Evolutionary conservation across 2,888 invertebrate genomes (phyloP), one percentile per base, ranked within the genome.

Genomic region (Epirrhoe tristata): DNA sequence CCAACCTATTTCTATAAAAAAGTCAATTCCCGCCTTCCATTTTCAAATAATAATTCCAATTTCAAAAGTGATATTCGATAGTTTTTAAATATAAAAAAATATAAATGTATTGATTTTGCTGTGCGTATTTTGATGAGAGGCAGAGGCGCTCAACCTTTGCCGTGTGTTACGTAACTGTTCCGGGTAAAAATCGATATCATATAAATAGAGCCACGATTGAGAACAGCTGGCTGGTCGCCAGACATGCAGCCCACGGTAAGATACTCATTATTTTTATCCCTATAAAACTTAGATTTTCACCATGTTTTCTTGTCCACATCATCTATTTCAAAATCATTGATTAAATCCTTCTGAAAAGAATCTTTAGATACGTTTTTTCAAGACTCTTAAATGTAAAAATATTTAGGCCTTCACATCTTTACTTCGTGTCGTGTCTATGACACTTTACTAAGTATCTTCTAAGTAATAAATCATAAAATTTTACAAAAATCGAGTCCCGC

Each of bases 181-280:
- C 90, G 88, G 89, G 78, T 78, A 88, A 91, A 43, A 90, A 93
- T 93, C 93, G 86, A 93, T 93, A 93, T 81, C 85, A 90, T 91
- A 92, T 91, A 90, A 89, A 93, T 92, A 93, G 90, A 77, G 81
- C 85, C 78, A 83, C 81, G 83, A 81, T 88, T 85, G 87, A 83
- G 83, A 91, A 90, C 91, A 93, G 91, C 93, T 93, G 93, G 92
- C 91, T 78, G 77, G 61, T 66, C 70, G 91, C 87, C 89, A 88
- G 86, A 71, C 78, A 91, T 93, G 93, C 92, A 92, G 86, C 85
- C 93, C 80, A 81, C 88, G 90, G 92, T 93, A 78, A 89, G 91
- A 74, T 62, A 32, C 32, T 59, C 7, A 17, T 10, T 55, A 5
- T 5, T 8, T 52, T 39, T 17, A 55, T 39, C 16, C 48, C 14